Evolutionary conservation across 2,797 vertebrate genomes (phyloP), one percentile per base, ranked within the genome.

Genomic region (Brachymystax lenok): DNA sequence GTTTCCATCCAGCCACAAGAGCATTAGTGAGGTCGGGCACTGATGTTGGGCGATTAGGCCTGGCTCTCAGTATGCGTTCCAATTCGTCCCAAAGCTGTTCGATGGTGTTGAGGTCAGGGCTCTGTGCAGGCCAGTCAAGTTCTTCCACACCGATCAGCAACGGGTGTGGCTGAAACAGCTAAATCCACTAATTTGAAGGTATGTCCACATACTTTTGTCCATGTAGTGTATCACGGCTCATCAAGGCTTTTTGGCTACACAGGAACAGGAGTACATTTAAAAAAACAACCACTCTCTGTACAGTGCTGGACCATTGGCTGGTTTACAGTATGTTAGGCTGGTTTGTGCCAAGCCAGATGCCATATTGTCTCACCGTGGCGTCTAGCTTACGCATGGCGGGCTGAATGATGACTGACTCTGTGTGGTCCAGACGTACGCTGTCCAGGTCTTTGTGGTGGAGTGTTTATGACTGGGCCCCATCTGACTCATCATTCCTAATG

Each of bases 401-500:
- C 82, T 79, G 81, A 86, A 80, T 82, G 85, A 92, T 91, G 82
- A 85, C 88, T 5, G 12, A 17, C 80, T 83, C 88, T 92, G 92
- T 94, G 92, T 93, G 92, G 92, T 93, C 91, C 93, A 92, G 89
- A 90, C 85, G 78, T 81, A 86, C 90, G 88, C 88, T 88, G 86
- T 92, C 88, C 87, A 83, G 88, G 78, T 82, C 83, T 71, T 71
- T 66, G 63, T 66, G 27, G 21, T 79, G 84, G 85, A 56, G 68
- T 91, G 90, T 94, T 93, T 93, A 90, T 88, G 85, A 75, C 86
- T 86, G 81, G 78, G 80, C 84, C 79, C 82, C 82, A 76, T 82
- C 80, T 77, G 84, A 88, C 84, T 79, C 82, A 82, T 88, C 84
- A 86, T 78, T 89, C 89, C 86, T 90, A 89, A 91, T 88, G 86